phyloP scores from a whole-genome alignment of 2,797 vertebrate genomes.

The Acridotheres tristis region DNA sequence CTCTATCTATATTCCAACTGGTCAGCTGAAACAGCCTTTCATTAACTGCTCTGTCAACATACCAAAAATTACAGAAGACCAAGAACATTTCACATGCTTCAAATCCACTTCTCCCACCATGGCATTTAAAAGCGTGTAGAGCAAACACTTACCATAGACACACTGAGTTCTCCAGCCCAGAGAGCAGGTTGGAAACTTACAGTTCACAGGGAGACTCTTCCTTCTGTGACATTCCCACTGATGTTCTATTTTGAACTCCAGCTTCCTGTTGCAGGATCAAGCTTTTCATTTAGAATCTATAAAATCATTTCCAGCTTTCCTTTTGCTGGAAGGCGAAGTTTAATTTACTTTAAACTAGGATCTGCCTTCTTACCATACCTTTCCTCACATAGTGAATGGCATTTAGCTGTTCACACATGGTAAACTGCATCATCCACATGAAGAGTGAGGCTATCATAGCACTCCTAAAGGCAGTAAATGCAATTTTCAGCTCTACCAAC shows the following conservation, averaged over 20 bases:
- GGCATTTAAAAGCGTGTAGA: slow-evolving; percentile 10
- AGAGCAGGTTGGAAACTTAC: background rate
- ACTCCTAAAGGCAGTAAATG: background rate
- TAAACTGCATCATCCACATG: background rate
- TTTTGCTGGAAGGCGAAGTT: background rate
- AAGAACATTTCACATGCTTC: background rate
- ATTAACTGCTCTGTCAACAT: slow-evolving; percentile 58
- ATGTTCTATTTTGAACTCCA: background rate
- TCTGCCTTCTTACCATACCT: background rate
- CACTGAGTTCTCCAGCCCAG: background rate
- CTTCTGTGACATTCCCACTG: background rate
- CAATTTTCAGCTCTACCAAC: background rate
- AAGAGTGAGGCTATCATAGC: background rate
- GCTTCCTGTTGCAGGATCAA: background rate
- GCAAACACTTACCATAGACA: background rate
- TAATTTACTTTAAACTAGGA: background rate
- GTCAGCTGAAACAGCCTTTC: slow-evolving; percentile 57
- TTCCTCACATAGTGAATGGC: background rate
- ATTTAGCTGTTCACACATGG: background rate
- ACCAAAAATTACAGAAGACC: slow-evolving; percentile 46
- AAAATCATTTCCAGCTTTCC: background rate
- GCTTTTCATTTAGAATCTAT: background rate
- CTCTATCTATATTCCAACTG: slow-evolving; percentile 26
- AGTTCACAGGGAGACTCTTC: background rate
- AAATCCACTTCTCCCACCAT: slow-evolving; percentile 11